A percentile compares a stretch with the other conserved stretches of the same genome.
phyloP scores from a whole-genome alignment of 2,797 vertebrate genomes.

The Emydoidea blandingii region DNA sequence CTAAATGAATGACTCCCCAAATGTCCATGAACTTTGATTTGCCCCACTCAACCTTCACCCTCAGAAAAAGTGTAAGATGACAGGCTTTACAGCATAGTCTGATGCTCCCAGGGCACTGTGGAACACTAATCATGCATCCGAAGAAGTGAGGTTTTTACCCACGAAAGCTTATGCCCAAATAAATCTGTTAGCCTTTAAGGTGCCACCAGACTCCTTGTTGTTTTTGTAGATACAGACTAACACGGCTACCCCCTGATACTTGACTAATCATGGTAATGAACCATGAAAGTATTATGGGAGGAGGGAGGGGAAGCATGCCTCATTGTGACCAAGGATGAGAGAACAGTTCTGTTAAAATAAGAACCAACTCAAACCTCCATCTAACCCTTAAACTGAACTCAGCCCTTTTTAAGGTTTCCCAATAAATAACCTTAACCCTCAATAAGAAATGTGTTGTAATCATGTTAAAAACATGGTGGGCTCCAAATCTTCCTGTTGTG shows the following conservation, averaged over 20 bases:
- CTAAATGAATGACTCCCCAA: background rate
- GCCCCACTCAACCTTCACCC: too few species aligned
- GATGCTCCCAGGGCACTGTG: background rate
- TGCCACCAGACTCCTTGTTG: too few species aligned
- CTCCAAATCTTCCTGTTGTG: background rate
- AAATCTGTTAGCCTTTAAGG: too few species aligned
- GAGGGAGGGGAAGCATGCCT: background rate
- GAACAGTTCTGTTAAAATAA: background rate
- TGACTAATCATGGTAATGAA: background rate
- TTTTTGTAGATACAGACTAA: too few species aligned
- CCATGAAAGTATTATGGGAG: background rate
- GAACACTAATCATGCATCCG: background rate
- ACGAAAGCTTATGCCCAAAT: too few species aligned
- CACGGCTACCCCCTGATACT: too few species aligned
- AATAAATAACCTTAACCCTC: background rate
- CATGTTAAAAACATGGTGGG: background rate
- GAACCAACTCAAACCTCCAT: background rate
- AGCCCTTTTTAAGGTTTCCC: constrained; percentile 39
- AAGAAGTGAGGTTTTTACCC: too few species aligned
- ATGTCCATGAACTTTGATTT: too few species aligned
- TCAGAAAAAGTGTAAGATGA: too few species aligned
- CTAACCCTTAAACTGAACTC: background rate
- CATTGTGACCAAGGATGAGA: background rate
- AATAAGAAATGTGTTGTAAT: background rate
- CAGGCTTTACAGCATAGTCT: background rate